Evolutionary conservation across 2,113 vertebrate species (phyloP), one percentile per base, ranked within the genome.

Genomic region (Pavo muticus): DNA sequence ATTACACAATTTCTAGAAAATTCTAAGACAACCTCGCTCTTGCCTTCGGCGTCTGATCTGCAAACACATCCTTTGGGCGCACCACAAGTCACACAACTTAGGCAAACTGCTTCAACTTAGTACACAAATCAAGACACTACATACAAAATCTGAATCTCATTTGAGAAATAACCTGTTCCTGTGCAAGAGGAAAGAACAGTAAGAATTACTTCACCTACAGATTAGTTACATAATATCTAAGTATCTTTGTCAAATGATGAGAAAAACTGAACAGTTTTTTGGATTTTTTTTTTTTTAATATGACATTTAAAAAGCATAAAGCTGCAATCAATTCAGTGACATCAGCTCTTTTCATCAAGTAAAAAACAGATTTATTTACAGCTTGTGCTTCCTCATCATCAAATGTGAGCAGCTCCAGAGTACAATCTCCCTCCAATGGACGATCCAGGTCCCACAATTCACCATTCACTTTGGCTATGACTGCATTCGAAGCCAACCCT

Each of bases 381-480:
- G 98, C 96, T 82, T 96, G 98, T 29, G 98, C 98, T 87, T 98
- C 98, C 92, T 98, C 97, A 2, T 88, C 87, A 35, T 98, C 97
- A 92, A 98, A 98, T 1, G 3, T 93, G 29, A 98, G 97, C 69
- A 98, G 97, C 73, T 98, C 95, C 13, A 98, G 74, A 23, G 91
- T 45, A 52, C 96, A 97, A 5, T 98, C 97, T 59, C 90, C 94
- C 82, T 98, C 98, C 90, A 98, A 78, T 0, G 98, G 97, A 23
- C 98, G 98, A 85, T 98, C 98, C 44, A 98, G 79, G 84, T 98
- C 98, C 98, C 98, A 98, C 16, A 98, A 4, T 2, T 97, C 95
- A 45, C 96, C 96, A 4, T 97, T 98, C 40, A 98, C 98, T 90
- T 97, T 98, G 61, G 98, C 98, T 56, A 98, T 61, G 9, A 98